These are phyloP conservation scores for Phymorhynchus buccinoides DNA, from an alignment of 1,140 invertebrate genomes.

Conservation along the genomic window DNA sequence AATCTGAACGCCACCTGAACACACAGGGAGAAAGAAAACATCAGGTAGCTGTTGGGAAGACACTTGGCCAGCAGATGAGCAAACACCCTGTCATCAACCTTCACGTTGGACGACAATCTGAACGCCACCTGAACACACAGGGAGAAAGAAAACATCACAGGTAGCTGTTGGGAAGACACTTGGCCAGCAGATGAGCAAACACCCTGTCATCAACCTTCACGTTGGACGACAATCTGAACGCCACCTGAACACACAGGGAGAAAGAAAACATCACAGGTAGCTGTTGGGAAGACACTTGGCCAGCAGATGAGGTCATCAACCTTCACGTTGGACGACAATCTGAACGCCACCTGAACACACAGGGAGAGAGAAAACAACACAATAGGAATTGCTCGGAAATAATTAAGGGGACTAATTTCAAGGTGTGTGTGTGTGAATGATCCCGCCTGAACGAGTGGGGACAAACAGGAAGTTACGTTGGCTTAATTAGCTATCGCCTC, in stretches of 20 bases:
- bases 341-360: constrained; percentile 83
- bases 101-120: constrained; percentile 87
- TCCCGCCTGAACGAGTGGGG: too few relatives aligned
- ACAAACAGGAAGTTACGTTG: too few relatives aligned
- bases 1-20: constrained; percentile 90
- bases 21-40: neutral
- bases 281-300: too few relatives aligned
- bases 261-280: neutral
- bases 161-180: constrained; percentile 86
- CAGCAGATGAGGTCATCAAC: constrained; percentile 97
- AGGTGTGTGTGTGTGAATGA: too few relatives aligned
- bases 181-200: constrained; percentile 94
- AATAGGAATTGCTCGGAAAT: too few relatives aligned
- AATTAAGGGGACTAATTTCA: too few relatives aligned
- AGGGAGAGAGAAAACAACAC: neutral
- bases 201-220: constrained; percentile 93
- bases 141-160: neutral
- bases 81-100: constrained; percentile 92
- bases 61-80: too few relatives aligned
- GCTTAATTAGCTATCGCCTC: too few relatives aligned
- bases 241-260: constrained; percentile 77
- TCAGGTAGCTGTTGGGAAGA: constrained; percentile 84
- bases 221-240: constrained; percentile 89
- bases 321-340: constrained; percentile 87
- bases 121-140: constrained; percentile 83